These are phyloP conservation scores for Rhynchonycteris naso DNA, from an alignment of 2,797 vertebrate genomes.

Conservation along the genomic window DNA sequence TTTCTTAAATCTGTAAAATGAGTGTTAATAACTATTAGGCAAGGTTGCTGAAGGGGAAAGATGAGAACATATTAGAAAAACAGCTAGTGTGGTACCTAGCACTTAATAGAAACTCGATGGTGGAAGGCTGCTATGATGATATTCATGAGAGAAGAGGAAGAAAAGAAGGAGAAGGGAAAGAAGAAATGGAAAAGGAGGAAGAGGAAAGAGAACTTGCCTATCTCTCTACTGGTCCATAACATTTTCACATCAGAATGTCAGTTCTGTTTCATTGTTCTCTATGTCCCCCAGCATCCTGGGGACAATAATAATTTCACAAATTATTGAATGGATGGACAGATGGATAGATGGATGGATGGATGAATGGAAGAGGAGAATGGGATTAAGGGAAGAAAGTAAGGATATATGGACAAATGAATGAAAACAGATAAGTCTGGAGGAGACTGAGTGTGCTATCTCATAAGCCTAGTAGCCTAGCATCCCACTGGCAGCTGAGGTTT, in stretches of 20 bases:
- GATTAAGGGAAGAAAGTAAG: conserved; percentile 22
- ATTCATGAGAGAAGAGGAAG: background rate
- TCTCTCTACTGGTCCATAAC: background rate
- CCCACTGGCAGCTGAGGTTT: conserved; percentile 62
- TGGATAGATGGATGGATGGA: background rate
- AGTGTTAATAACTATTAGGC: background rate
- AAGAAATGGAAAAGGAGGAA: background rate
- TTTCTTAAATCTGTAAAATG: background rate
- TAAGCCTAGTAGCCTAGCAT: background rate
- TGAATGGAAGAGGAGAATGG: background rate
- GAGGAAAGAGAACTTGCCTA: background rate
- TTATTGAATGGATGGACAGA: background rate
- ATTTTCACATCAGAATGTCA: background rate
- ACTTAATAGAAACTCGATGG: background rate
- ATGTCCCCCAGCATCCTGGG: background rate
- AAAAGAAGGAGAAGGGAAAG: background rate
- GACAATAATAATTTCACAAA: background rate
- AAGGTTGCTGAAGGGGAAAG: background rate
- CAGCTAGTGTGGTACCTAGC: background rate
- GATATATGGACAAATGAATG: conserved; percentile 26
- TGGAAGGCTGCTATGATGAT: background rate
- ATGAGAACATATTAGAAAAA: background rate
- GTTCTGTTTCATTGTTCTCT: background rate
- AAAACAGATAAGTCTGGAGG: background rate
- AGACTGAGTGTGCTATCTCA: background rate